phyloP scores from a whole-genome alignment of 2,888 invertebrate genomes.

The Barypeithes pellucidus region DNA sequence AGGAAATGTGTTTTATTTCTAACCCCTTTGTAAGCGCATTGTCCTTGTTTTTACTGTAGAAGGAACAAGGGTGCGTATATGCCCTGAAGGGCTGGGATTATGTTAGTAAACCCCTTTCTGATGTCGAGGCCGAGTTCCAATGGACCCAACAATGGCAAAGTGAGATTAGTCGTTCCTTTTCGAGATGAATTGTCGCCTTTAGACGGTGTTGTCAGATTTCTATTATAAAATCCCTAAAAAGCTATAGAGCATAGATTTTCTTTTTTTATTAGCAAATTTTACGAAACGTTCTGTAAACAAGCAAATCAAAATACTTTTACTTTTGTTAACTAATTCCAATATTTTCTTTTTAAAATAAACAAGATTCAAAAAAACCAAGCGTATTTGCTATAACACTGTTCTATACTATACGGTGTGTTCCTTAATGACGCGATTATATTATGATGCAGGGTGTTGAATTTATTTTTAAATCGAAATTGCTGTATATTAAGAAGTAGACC shows the following conservation, averaged over 20 bases:
- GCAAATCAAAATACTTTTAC: no score
- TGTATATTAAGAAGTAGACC: no score
- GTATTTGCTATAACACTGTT: no score
- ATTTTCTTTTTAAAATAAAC: no score
- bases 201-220: not conserved
- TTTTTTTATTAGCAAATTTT: no score
- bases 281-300: no score
- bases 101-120: slow-evolving; percentile 15
- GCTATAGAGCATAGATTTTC: not conserved
- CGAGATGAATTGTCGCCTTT: slow-evolving; percentile 7
- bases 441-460: no score
- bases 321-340: no score
- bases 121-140: slow-evolving; percentile 12
- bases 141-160: slow-evolving; percentile 32
- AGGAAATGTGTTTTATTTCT: not conserved
- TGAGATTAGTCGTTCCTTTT: slow-evolving; percentile 22
- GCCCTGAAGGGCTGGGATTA: slow-evolving; percentile 1
- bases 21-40: not conserved
- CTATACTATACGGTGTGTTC: no score
- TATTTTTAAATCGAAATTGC: no score
- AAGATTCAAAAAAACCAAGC: no score
- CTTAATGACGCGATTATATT: no score
- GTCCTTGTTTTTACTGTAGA: not conserved
- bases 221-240: not conserved
- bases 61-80: not conserved